Conservation (phyloP, 2,888 invertebrate species). For the Drosophila kambysellisi region DNA sequence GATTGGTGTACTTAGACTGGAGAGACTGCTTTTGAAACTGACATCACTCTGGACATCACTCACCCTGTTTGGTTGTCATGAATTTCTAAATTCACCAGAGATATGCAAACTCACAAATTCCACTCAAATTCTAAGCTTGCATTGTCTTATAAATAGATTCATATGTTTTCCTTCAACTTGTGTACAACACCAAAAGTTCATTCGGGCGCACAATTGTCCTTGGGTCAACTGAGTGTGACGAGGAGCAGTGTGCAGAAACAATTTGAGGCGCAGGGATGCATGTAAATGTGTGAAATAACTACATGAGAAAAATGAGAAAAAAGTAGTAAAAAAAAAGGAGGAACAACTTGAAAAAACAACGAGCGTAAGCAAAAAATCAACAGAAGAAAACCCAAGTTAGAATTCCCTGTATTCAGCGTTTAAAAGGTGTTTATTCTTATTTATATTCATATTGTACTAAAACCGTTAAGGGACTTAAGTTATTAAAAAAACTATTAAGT, state of each 20-base stretch:
- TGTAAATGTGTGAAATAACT: slow-evolving; percentile 56
- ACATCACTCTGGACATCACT: too few relatives aligned
- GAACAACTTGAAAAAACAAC: slow-evolving; percentile 17
- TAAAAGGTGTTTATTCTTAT: not conserved
- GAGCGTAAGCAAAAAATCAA: not conserved
- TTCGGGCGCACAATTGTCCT: slow-evolving; percentile 36
- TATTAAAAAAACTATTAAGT: not conserved
- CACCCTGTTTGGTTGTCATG: not conserved
- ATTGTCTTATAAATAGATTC: slow-evolving; percentile 43
- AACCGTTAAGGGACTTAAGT: not conserved
- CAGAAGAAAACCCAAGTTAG: not conserved
- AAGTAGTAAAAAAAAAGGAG: not conserved
- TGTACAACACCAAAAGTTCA: slow-evolving; percentile 39
- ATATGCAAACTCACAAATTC: slow-evolving; percentile 10
- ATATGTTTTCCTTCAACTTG: slow-evolving; percentile 33
- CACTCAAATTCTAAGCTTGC: slow-evolving; percentile 19
- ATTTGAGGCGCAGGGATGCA: slow-evolving; percentile 47
- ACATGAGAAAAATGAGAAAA: slow-evolving; percentile 11
- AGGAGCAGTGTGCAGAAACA: slow-evolving; percentile 42
- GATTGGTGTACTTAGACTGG: not conserved
- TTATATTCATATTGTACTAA: not conserved
- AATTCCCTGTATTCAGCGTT: not conserved
- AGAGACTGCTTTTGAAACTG: not conserved
- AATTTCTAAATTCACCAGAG: not conserved
- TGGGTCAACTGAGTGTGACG: slow-evolving; percentile 17